Conservation (phyloP, 2,797 vertebrate genomes). For the Leptatherina wallacei region DNA sequence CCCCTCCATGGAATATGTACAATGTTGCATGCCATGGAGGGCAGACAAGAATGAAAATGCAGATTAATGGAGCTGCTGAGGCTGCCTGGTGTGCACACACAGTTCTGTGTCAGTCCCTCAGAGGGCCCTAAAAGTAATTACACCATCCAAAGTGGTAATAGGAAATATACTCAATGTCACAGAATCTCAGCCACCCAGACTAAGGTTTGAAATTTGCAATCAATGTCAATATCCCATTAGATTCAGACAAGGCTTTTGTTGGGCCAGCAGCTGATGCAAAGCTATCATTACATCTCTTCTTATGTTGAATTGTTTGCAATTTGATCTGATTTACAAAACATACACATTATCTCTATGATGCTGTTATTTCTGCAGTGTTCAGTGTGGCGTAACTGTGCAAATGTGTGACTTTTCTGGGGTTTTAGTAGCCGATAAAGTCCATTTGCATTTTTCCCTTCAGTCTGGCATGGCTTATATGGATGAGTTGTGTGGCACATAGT, state of each 20-base stretch:
- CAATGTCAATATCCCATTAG: constrained; percentile 70
- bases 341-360: constrained; percentile 32
- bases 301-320: constrained; percentile 27
- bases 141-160: constrained; percentile 74
- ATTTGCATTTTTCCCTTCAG: constrained; percentile 60
- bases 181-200: constrained; percentile 65
- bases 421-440: constrained; percentile 52
- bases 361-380: constrained; percentile 25
- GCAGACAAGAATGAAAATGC: constrained; percentile 41
- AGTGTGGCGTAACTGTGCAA: constrained; percentile 42
- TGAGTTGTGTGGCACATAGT: constrained; percentile 68
- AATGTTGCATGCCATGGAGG: constrained; percentile 29
- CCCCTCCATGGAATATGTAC: constrained; percentile 36
- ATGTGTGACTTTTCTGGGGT: constrained; percentile 28
- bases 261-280: constrained; percentile 35
- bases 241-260: constrained; percentile 52
- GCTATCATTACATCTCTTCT: constrained; percentile 49
- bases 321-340: constrained; percentile 58
- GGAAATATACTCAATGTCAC: constrained; percentile 75
- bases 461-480: constrained; percentile 61
- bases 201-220: constrained; percentile 66
- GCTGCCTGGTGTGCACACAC: constrained; percentile 28
- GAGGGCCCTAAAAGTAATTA: constrained; percentile 78
- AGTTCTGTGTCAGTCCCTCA: constrained; percentile 60
- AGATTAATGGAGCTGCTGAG: constrained; percentile 33